These are phyloP conservation scores for Thyatira batis DNA, from an alignment of 2,888 invertebrate species.

Conservation along the genomic window DNA sequence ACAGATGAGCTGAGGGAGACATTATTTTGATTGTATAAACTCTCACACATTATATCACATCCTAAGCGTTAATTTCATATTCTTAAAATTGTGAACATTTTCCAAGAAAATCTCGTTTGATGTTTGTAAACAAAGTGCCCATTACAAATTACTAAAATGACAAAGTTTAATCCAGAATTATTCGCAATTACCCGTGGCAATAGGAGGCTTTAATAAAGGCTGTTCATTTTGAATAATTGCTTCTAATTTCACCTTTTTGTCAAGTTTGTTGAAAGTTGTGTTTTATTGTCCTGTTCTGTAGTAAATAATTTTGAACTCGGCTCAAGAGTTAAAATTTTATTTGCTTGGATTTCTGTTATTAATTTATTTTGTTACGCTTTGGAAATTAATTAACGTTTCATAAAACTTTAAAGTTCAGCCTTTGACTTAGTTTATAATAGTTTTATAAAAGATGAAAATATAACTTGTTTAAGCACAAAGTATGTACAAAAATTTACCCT, in stretches of 20 bases:
- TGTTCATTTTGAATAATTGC: slow-evolving; percentile 1
- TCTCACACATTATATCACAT: no score
- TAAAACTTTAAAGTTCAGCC: no score
- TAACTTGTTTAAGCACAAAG: no score
- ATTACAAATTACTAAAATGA: background rate
- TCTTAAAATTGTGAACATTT: no score
- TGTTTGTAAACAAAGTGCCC: background rate
- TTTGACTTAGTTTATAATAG: no score
- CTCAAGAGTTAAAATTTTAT: background rate
- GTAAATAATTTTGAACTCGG: background rate
- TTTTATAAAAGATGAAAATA: no score
- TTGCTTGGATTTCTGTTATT: background rate
- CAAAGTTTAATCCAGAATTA: background rate
- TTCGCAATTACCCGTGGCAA: background rate
- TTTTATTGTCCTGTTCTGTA: background rate
- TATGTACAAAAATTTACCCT: background rate
- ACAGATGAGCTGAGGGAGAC: no score
- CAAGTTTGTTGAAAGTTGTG: slow-evolving; percentile 1
- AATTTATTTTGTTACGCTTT: background rate
- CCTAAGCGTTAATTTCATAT: no score
- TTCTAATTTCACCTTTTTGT: background rate
- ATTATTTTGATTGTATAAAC: no score
- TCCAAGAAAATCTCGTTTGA: background rate
- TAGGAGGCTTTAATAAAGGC: background rate
- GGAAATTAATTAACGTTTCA: no score